These are phyloP conservation scores for Heptranchias perlo DNA, from an alignment of 2,113 vertebrate species.

Conservation along the genomic window DNA sequence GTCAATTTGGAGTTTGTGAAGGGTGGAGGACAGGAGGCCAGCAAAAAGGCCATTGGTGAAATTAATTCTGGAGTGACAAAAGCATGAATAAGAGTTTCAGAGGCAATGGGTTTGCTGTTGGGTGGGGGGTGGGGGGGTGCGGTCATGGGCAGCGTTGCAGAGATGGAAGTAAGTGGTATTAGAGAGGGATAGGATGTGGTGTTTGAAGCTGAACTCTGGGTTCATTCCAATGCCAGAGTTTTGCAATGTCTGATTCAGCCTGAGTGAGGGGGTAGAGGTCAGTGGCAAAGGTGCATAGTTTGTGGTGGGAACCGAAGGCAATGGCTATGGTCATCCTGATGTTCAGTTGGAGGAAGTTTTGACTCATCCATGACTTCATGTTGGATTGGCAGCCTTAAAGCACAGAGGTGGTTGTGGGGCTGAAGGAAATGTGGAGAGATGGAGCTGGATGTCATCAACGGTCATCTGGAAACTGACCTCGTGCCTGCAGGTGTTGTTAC, in stretches of 20 bases:
- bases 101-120: neutral
- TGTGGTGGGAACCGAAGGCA: neutral
- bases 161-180: neutral
- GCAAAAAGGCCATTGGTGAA: neutral
- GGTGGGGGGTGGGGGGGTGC: too few species aligned
- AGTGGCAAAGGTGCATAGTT: neutral
- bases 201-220: neutral
- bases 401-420: neutral
- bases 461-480: too few species aligned
- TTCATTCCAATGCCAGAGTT: too few species aligned
- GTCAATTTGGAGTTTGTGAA: neutral
- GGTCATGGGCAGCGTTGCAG: neutral
- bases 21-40: neutral
- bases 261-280: neutral
- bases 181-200: neutral
- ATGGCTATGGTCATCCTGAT: neutral
- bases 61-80: neutral
- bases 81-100: neutral
- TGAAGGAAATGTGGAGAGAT: neutral
- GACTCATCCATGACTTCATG: neutral
- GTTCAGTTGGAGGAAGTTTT: neutral
- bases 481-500: too few species aligned
- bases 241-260: neutral
- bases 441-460: neutral
- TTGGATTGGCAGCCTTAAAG: neutral